Evolutionary conservation across 2,888 invertebrate genomes (phyloP).

Genomic region (Entomobrya multifasciata): DNA sequence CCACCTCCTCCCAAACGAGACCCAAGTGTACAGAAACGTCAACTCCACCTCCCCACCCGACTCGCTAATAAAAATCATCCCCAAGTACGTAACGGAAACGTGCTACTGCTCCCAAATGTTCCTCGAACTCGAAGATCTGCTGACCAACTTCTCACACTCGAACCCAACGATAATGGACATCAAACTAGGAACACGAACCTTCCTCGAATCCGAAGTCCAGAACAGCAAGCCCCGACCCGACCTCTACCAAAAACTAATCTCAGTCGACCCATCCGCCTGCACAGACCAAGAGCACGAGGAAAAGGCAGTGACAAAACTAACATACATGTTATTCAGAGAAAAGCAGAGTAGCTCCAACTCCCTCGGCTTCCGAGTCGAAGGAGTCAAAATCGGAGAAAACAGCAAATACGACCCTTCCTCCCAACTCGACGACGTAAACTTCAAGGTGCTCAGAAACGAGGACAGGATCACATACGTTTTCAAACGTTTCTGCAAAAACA

Average conservation of each 20-base stretch:
- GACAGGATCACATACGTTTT: slow-evolving; percentile 88
- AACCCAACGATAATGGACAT: slow-evolving; percentile 90
- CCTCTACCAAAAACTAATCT: slow-evolving; percentile 97
- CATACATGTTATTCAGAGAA: slow-evolving; percentile 98
- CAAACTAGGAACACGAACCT: slow-evolving; percentile 97
- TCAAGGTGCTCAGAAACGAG: slow-evolving; percentile 68
- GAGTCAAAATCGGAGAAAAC: slow-evolving; percentile 86
- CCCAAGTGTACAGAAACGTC: slow-evolving; percentile 29
- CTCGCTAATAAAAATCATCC: slow-evolving; percentile 23
- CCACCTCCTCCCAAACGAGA: slow-evolving; percentile 30
- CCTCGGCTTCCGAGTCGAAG: slow-evolving; percentile 97
- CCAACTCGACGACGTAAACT: slow-evolving; percentile 56
- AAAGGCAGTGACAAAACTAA: slow-evolving; percentile 94
- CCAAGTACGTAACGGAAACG: slow-evolving; percentile 51
- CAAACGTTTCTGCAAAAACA: slow-evolving; percentile 88
- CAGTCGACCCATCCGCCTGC: slow-evolving; percentile 93
- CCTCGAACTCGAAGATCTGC: slow-evolving; percentile 82
- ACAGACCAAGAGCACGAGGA: slow-evolving; percentile 90
- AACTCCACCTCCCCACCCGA: slow-evolving; percentile 34
- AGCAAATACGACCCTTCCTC: background rate
- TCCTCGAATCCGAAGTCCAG: slow-evolving; percentile 96
- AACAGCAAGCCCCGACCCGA: slow-evolving; percentile 92
- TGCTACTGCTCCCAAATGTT: slow-evolving; percentile 53
- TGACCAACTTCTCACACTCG: slow-evolving; percentile 63
- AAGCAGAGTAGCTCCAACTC: slow-evolving; percentile 94